Percentiles rank a stretch among this genome's conserved stretches.
Evolutionary conservation across 2,888 invertebrate genomes (phyloP).

Genomic region (Malacosoma neustria): DNA sequence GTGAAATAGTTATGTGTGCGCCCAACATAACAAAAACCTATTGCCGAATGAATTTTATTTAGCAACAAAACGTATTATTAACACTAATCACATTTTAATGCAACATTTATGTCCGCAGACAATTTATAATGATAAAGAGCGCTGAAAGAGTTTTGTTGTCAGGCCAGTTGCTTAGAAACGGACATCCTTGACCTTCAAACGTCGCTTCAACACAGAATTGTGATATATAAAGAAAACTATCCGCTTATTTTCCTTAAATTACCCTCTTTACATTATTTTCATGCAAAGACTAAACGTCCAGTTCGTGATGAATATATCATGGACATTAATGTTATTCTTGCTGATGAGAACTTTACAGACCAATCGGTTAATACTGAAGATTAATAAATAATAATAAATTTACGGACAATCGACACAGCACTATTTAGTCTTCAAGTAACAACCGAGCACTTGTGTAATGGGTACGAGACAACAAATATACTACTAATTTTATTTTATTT

Average conservation of each 20-base stretch:
- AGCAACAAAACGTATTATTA: slow-evolving; percentile 12
- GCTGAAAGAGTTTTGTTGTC: slow-evolving; percentile 24
- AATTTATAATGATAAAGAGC: neutral
- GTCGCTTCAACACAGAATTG: neutral
- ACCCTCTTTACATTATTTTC: neutral
- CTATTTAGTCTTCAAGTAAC: too few species aligned
- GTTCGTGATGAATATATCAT: neutral
- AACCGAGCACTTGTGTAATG: too few species aligned
- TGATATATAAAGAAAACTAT: neutral
- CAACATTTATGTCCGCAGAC: slow-evolving; percentile 4
- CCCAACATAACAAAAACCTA: slow-evolving; percentile 15
- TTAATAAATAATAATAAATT: too few species aligned
- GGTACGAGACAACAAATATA: too few species aligned
- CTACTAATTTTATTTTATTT: too few species aligned
- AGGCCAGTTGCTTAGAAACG: slow-evolving; percentile 25
- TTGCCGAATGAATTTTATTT: neutral
- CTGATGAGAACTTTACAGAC: neutral
- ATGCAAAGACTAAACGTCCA: neutral
- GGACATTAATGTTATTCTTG: neutral
- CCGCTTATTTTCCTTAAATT: neutral
- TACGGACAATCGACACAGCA: too few species aligned
- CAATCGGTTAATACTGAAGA: too few species aligned
- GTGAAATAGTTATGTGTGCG: too few species aligned
- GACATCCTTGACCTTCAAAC: slow-evolving; percentile 12
- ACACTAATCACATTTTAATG: slow-evolving; percentile 18